Evolutionary conservation across 2,888 invertebrate species (phyloP).

Genomic region (Spicauda simplicius): DNA sequence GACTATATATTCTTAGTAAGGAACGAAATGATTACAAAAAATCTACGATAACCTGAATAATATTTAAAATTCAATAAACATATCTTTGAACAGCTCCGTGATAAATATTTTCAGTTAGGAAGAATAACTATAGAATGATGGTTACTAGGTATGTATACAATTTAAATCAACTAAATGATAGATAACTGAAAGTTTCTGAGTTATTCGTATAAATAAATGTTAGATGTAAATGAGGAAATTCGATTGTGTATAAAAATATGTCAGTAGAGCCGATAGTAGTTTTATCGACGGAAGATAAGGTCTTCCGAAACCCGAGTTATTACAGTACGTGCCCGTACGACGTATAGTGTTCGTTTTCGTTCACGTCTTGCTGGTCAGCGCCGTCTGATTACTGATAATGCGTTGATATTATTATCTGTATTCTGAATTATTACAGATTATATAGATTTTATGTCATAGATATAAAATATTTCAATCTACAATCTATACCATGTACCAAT

Average conservation of each 20-base stretch:
- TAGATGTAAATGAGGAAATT: not conserved
- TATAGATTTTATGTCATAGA: slow-evolving; percentile 2
- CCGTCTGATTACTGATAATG: slow-evolving; percentile 38
- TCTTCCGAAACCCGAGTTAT: slow-evolving; percentile 22
- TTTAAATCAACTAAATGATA: too few relatives aligned
- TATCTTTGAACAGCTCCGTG: too few relatives aligned
- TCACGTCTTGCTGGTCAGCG: slow-evolving; percentile 52
- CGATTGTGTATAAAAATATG: not conserved
- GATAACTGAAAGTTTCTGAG: too few relatives aligned
- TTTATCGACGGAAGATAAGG: slow-evolving; percentile 24
- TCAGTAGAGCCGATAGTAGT: not conserved
- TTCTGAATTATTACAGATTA: slow-evolving; percentile 38
- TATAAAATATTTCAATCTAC: too few relatives aligned
- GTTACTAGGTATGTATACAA: too few relatives aligned
- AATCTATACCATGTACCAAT: too few relatives aligned
- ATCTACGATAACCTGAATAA: too few relatives aligned
- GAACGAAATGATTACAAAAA: too few relatives aligned
- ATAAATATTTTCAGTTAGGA: too few relatives aligned
- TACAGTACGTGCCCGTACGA: slow-evolving; percentile 23
- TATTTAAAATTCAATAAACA: too few relatives aligned
- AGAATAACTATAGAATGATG: too few relatives aligned
- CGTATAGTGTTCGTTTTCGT: slow-evolving; percentile 38
- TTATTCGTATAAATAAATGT: not conserved
- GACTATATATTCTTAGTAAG: too few relatives aligned
- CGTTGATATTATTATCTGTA: slow-evolving; percentile 35